Conservation (phyloP, 2,797 vertebrate genomes). For the Bryconaethiops microstoma region DNA sequence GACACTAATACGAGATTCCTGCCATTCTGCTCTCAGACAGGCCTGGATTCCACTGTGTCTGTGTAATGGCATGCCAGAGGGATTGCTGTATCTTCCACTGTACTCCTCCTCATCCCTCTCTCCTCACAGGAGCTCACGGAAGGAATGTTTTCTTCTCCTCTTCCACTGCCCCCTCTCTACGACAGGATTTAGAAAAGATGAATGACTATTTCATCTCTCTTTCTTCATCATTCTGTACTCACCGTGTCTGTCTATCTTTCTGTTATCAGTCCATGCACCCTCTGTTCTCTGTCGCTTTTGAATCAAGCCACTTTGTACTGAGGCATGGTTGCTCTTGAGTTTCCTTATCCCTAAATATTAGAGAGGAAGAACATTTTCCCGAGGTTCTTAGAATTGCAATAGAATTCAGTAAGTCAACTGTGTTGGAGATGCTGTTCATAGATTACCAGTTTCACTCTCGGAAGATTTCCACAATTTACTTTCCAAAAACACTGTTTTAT, state of each 20-base stretch:
- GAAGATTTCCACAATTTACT: background rate
- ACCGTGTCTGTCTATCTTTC: background rate
- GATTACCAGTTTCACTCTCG: background rate
- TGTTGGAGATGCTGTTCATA: background rate
- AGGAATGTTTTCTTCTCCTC: conserved; percentile 37
- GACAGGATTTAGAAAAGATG: conserved; percentile 41
- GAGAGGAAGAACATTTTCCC: background rate
- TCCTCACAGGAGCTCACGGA: conserved; percentile 34
- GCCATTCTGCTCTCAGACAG: conserved; percentile 66
- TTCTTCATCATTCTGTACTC: background rate
- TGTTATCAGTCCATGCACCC: conserved; percentile 14
- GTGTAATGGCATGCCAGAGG: conserved; percentile 62
- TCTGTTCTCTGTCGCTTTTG: background rate
- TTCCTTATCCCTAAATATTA: background rate
- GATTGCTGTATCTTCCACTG: conserved; percentile 65
- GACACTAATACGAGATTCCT: conserved; percentile 65
- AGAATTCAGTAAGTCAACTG: background rate
- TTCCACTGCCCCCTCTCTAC: background rate
- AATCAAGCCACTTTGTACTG: background rate
- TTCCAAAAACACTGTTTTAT: too few relatives aligned
- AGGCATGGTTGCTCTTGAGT: background rate
- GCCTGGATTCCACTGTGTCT: conserved; percentile 64
- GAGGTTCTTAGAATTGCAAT: background rate
- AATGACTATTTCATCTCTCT: conserved; percentile 36
- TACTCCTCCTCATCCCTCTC: conserved; percentile 57